Conservation (phyloP, 2,113 vertebrate genomes). For the Mus musculus region GRCm39 chr8:8534501-8535000, state of each 20-base stretch:
- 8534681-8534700: neutral
- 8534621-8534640: neutral
- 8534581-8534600: slow-evolving; percentile 30
- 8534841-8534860: neutral
- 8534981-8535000: neutral
- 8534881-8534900: neutral
- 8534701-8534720: slow-evolving; percentile 61
- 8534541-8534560: neutral
- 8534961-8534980: neutral
- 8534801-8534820: slow-evolving; percentile 53
- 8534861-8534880: neutral
- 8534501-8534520: neutral
- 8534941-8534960: neutral
- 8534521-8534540: neutral
- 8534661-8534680: neutral
- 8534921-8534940: neutral
- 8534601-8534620: neutral
- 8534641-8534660: neutral
- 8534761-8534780: neutral
- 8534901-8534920: neutral
- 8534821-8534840: neutral
- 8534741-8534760: slow-evolving; percentile 30
- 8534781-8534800: slow-evolving; percentile 44
- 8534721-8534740: slow-evolving; percentile 33
- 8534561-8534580: slow-evolving; percentile 30